Evolutionary conservation across 2,113 vertebrate species (phyloP).

Genomic region (Lampris megalopsis): DNA sequence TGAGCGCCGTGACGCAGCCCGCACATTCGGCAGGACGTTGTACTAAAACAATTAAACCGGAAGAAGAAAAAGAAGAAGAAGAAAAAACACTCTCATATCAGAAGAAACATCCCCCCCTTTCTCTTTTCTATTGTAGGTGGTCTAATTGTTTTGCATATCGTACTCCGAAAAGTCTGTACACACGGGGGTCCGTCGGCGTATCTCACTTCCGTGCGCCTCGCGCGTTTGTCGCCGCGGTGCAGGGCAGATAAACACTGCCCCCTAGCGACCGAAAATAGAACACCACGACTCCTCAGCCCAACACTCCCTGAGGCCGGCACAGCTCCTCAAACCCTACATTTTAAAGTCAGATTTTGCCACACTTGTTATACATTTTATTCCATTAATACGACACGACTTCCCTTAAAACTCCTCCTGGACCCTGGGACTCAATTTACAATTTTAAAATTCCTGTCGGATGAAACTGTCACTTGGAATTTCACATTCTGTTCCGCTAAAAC

Average conservation of each 20-base stretch:
- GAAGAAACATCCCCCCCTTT: neutral
- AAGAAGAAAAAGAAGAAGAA: no score
- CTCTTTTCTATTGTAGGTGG: neutral
- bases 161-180: conserved; percentile 29
- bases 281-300: neutral
- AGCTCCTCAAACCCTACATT: neutral
- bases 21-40: neutral
- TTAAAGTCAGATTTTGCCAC: no score
- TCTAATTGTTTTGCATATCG: conserved; percentile 16
- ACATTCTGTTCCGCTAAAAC: no score
- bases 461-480: no score
- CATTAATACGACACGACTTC: no score
- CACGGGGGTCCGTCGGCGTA: conserved; percentile 15
- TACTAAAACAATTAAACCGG: neutral
- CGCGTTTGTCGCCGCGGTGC: conserved; percentile 37
- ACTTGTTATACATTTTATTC: no score
- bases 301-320: neutral
- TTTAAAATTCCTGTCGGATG: no score
- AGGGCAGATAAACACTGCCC: conserved; percentile 84
- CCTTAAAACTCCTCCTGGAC: no score
- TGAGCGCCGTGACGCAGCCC: no score
- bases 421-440: no score
- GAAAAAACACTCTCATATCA: neutral
- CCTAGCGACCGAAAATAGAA: conserved; percentile 66
- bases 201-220: conserved; percentile 67